Base-by-base conservation (phyloP, 2,888 invertebrate species). In the Tenthredo amoena region DNA sequence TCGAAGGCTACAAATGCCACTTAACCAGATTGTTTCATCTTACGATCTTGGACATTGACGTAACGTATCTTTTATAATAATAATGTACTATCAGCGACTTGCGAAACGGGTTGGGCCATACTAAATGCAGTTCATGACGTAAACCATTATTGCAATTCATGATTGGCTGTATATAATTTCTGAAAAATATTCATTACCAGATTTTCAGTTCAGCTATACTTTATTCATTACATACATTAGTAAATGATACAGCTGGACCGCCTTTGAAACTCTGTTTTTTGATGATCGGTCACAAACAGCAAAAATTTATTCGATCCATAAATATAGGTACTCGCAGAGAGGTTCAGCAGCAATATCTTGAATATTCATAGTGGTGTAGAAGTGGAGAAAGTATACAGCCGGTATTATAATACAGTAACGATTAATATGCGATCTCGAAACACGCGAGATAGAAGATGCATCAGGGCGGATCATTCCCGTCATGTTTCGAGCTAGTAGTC, bases 221-320 rank as follows among this genome's bases (percentile, higher is more conserved):
- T 40, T 1, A 40, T 40, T 7, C 40, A 7, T 40, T 55, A 55
- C 18, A 18, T n/a, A 0, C n/a, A 21, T 1, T 3, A 15, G 10
- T 0, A 26, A 68, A 68, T 15, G 12, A 18, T 26, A 10, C 21
- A 9, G n/a, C 21, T 21, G 1, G 21, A 21, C 26, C 34, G 34
- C 18, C n/a, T 40, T 0, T 72, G 40, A 72, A 40, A 72, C 7
- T 72, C 7, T 7, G 3, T 72, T 72, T 72, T 37, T 40, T 12
- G 43, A 72, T 72, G 72, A 72, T 7, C 72, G 40, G 72, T 7
- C 72, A 72, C 72, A 37, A 72, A 21, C 72, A 21, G 10, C 1
- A 37, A 40, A 72, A 40, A 72, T 71, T 71, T 37, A 71, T 72
- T 72, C 72, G 40, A n/a, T 43, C 72, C 43, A 72, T 21, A 74